phyloP scores from a whole-genome alignment of 2,888 invertebrate genomes.

The Idaea straminata region DNA sequence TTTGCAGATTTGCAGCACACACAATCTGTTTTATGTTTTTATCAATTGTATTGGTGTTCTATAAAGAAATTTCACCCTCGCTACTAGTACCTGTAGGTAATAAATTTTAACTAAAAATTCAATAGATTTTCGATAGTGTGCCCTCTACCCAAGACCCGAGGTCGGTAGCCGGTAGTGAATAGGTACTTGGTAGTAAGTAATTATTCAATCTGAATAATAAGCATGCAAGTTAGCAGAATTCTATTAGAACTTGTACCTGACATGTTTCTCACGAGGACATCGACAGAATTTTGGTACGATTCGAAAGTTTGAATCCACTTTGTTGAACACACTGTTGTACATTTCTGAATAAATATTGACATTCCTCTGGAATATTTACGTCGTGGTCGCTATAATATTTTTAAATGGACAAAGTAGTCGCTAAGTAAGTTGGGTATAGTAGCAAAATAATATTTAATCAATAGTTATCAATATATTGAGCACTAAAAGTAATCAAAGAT shows the following conservation, averaged over 20 bases:
- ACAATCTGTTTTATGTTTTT: too few species aligned
- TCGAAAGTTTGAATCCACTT: background rate
- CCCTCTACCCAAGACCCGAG: conserved; percentile 20
- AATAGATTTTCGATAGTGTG: conserved; percentile 21
- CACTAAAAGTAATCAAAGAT: conserved; percentile 10
- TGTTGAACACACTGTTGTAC: background rate
- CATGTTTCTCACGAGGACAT: conserved; percentile 38
- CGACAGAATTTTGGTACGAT: background rate
- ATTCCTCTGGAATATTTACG: background rate
- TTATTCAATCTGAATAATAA: conserved; percentile 34
- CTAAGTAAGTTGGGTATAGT: too few species aligned
- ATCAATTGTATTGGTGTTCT: too few species aligned
- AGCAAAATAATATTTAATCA: too few species aligned
- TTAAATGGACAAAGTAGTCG: too few species aligned
- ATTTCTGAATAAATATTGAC: background rate
- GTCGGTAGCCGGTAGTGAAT: conserved; percentile 3
- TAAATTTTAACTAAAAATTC: background rate
- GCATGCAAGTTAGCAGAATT: conserved; percentile 30
- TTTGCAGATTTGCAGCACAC: too few species aligned
- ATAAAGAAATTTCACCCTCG: too few species aligned
- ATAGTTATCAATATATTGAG: background rate
- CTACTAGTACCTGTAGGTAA: too few species aligned
- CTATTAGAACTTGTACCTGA: conserved; percentile 35
- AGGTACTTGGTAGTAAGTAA: conserved; percentile 11
- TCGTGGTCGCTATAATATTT: background rate